Percentiles rank a stretch among this genome's conserved stretches.
Conservation (phyloP, 1,140 invertebrate species). For the Acromyrmex echinatior region DNA sequence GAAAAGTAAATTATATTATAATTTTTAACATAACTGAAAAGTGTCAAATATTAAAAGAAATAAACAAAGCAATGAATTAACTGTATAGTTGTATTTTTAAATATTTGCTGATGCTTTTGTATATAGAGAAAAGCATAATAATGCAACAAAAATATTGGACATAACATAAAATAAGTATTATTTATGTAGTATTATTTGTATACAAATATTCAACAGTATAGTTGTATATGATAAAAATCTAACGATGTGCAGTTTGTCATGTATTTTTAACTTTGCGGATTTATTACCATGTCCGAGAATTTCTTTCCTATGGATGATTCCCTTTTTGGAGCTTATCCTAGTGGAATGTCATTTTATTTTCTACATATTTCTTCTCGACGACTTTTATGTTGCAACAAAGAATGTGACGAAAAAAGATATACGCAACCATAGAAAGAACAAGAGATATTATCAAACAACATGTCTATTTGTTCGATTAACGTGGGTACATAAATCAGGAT, state of each 20-base stretch:
- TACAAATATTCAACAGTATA: not conserved
- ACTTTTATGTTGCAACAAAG: conserved; percentile 60
- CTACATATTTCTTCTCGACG: conserved; percentile 47
- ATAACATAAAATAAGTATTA: not conserved
- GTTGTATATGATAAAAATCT: conserved; percentile 5
- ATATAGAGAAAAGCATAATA: not conserved
- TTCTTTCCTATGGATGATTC: conserved; percentile 61
- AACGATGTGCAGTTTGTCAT: not conserved
- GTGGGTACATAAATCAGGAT: not conserved
- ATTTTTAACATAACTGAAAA: not conserved
- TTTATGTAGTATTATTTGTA: not conserved
- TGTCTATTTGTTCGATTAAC: conserved; percentile 24
- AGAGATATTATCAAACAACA: conserved; percentile 4
- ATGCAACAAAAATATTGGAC: not conserved
- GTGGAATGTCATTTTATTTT: conserved; percentile 71
- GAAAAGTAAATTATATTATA: not conserved
- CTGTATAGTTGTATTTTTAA: not conserved
- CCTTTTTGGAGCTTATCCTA: conserved; percentile 62
- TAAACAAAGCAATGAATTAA: not conserved
- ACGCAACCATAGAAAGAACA: not conserved
- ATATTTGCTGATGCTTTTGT: not conserved
- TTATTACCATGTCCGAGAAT: conserved; percentile 68
- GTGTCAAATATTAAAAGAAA: not conserved
- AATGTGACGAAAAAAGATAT: not conserved
- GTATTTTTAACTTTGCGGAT: conserved; percentile 63